Evolutionary conservation across 2,888 invertebrate species (phyloP).

Genomic region (Ectemnius cavifrons): DNA sequence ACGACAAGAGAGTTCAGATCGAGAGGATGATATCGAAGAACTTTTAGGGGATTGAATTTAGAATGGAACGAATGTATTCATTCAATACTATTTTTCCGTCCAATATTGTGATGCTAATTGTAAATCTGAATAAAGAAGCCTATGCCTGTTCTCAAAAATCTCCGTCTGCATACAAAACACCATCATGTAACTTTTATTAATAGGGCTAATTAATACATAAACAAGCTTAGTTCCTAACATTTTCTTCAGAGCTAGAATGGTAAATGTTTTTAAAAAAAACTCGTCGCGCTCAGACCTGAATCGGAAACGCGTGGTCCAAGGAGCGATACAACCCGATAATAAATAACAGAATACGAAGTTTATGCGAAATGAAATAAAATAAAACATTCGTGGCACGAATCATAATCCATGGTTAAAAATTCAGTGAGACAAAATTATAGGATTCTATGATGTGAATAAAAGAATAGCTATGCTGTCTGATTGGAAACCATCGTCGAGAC

Average conservation of each 20-base stretch:
- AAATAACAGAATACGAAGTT: slow-evolving; percentile 38
- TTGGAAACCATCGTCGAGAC: no score
- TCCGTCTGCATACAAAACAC: slow-evolving; percentile 50
- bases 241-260: slow-evolving; percentile 22
- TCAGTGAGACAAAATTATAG: no score
- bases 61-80: background rate
- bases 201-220: slow-evolving; percentile 53
- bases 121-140: no score
- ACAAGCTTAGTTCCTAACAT: slow-evolving; percentile 47
- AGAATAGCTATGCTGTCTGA: no score
- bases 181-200: slow-evolving; percentile 60
- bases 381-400: background rate
- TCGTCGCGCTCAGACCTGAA: slow-evolving; percentile 10
- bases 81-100: slow-evolving; percentile 52
- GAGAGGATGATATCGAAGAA: slow-evolving; percentile 75
- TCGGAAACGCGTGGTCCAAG: background rate
- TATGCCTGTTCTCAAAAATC: no score
- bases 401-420: no score
- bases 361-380: slow-evolving; percentile 8
- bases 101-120: slow-evolving; percentile 50
- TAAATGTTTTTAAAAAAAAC: slow-evolving; percentile 25
- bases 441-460: no score
- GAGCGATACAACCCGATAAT: slow-evolving; percentile 23
- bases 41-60: slow-evolving; percentile 70
- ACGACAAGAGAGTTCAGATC: slow-evolving; percentile 70